Conservation (phyloP, 2,113 vertebrate species). For the Enhydra lutris region DNA sequence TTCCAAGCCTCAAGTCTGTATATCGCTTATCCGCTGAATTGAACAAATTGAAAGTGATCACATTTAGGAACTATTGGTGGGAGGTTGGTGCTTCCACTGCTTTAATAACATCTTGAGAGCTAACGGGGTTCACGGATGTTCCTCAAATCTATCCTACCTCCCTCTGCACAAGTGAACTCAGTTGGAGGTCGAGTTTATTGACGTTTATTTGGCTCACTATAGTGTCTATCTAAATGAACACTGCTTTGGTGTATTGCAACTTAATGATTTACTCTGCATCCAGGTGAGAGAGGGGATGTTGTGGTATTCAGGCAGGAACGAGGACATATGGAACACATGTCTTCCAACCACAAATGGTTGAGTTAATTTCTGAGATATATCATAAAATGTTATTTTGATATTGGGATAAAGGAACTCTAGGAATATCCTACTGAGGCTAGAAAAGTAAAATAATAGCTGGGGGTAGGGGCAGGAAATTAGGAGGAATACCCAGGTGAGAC, state of each 20-base stretch:
- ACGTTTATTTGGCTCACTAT: conserved; percentile 46
- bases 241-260: conserved; percentile 26
- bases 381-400: background rate
- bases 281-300: conserved; percentile 16
- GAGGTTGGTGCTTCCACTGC: conserved; percentile 40
- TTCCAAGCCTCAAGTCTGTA: conserved; percentile 34
- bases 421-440: background rate
- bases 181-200: conserved; percentile 51
- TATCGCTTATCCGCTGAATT: conserved; percentile 56
- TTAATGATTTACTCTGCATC: conserved; percentile 42
- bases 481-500: background rate
- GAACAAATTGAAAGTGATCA: conserved; percentile 70
- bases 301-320: background rate
- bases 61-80: conserved; percentile 51
- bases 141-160: conserved; percentile 25
- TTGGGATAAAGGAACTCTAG: background rate
- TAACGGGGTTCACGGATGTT: conserved; percentile 28
- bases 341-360: background rate
- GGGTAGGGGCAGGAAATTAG: background rate
- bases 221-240: conserved; percentile 43
- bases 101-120: conserved; percentile 59
- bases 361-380: conserved; percentile 33
- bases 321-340: background rate
- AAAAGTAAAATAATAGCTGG: background rate
- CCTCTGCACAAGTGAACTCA: conserved; percentile 57